Base-by-base conservation (phyloP, 2,888 invertebrate species). In the Polyommatus icarus region DNA sequence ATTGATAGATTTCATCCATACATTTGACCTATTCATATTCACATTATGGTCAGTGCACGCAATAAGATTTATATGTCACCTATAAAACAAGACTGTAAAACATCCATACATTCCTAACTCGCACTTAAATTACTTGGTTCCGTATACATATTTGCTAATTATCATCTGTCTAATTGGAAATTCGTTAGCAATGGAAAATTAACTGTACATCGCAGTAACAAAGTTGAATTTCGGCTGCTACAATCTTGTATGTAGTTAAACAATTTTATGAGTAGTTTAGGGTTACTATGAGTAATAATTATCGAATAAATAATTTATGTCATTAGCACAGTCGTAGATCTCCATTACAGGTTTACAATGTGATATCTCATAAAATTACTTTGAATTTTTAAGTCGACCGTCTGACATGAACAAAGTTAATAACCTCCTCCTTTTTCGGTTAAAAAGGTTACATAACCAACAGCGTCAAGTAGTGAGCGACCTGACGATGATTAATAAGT, bases 91-190 rank as follows among this genome's bases (percentile, higher is more conserved):
- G 67, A 67, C 29, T 32, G 67, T 67, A 15, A 29, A 67, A 32
- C 67, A 67, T 67, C 67, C 29, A 67, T 15, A 32, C 67, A 67
- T 32, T 67, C 67, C 67, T 67, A 29, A 29, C 67, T 67, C 15
- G 67, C 36, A 72, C 40, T n/a, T 83, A 81, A 75, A 84, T 84
- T 83, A 84, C 83, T 79, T 76, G 81, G 67, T 78, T 80, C 80
- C 81, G 79, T 81, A 81, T 80, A 80, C 80, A 81, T 83, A 83
- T 84, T 84, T 80, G 81, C 80, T 81, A 80, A 82, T 82, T 81
- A 81, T 80, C 82, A 78, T 79, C 81, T 81, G 79, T 79, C 80
- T 80, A 80, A 77, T 78, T 78, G 72, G 71, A 80, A 78, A 72
- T 0, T 40, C n/a, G 4, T 20, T 72, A n/a, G 6, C 29, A 1